phyloP scores from a whole-genome alignment of 1,140 invertebrate genomes.

The Brachystomella parvula region DNA sequence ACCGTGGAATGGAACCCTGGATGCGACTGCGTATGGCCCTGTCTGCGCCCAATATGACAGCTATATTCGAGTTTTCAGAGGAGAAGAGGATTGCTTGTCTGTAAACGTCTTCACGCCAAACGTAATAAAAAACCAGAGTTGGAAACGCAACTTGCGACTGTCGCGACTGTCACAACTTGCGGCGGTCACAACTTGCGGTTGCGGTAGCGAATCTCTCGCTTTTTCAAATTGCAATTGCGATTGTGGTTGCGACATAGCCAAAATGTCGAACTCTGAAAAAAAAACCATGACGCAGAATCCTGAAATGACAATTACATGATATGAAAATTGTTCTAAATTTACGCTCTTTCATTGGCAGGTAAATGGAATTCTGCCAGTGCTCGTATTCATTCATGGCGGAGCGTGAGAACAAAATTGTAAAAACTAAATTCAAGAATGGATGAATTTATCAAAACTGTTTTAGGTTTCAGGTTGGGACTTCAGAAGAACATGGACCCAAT shows the following conservation, averaged over 20 bases:
- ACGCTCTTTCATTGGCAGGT: neutral
- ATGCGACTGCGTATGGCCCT: slow-evolving; percentile 43
- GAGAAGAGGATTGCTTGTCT: slow-evolving; percentile 29
- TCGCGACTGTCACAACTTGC: too few relatives aligned
- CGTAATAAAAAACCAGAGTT: slow-evolving; percentile 21
- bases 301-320: too few relatives aligned
- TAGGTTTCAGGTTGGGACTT: slow-evolving; percentile 7
- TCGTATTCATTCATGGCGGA: slow-evolving; percentile 39
- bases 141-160: neutral
- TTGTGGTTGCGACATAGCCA: too few relatives aligned
- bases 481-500: slow-evolving; percentile 6
- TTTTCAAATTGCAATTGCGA: too few relatives aligned
- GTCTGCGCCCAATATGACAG: slow-evolving; percentile 43
- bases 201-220: too few relatives aligned
- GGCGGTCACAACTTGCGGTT: too few relatives aligned
- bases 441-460: slow-evolving; percentile 40
- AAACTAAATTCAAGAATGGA: slow-evolving; percentile 26
- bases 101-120: slow-evolving; percentile 23
- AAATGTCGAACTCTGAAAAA: too few relatives aligned
- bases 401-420: slow-evolving; percentile 18
- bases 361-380: slow-evolving; percentile 4
- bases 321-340: too few relatives aligned
- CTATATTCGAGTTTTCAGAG: slow-evolving; percentile 6
- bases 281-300: too few relatives aligned
- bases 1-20: slow-evolving; percentile 44